These are phyloP conservation scores for Drosophila nigrodunni DNA, from an alignment of 1,140 invertebrate genomes.

Conservation along the genomic window DNA sequence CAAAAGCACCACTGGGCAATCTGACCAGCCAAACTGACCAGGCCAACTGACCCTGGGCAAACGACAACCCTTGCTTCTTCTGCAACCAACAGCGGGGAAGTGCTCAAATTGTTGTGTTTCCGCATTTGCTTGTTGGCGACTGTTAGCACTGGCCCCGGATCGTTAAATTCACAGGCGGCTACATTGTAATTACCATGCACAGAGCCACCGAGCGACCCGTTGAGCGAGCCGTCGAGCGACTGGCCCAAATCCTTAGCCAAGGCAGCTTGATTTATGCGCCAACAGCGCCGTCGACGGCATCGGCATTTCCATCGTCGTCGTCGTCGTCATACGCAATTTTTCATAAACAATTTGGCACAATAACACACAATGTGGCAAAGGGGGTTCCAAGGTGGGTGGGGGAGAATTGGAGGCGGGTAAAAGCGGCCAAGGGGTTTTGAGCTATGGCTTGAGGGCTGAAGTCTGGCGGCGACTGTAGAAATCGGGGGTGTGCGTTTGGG, in stretches of 20 bases:
- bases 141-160: constrained; percentile 54
- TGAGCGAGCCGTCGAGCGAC: constrained; percentile 52
- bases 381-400: no score
- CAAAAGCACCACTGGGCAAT: constrained; percentile 34
- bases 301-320: constrained; percentile 21
- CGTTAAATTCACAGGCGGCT: constrained; percentile 82
- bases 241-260: constrained; percentile 77
- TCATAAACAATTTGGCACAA: constrained; percentile 83
- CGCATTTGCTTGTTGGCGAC: constrained; percentile 58
- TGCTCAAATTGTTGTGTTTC: constrained; percentile 64
- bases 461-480: not conserved
- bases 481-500: constrained; percentile 13
- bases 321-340: constrained; percentile 77
- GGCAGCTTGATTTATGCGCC: constrained; percentile 78
- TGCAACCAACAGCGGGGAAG: constrained; percentile 33
- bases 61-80: constrained; percentile 45
- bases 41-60: constrained; percentile 51
- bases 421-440: constrained; percentile 18
- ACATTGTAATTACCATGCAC: constrained; percentile 76
- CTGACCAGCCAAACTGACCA: constrained; percentile 56
- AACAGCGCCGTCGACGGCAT: constrained; percentile 53
- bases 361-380: constrained; percentile 59
- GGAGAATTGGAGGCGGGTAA: not conserved
- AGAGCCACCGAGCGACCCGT: constrained; percentile 38
- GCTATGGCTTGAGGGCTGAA: constrained; percentile 6